Evolutionary conservation across 2,888 invertebrate species (phyloP), one percentile per base, ranked within the genome.

Genomic region (Drosophila eohydei): DNA sequence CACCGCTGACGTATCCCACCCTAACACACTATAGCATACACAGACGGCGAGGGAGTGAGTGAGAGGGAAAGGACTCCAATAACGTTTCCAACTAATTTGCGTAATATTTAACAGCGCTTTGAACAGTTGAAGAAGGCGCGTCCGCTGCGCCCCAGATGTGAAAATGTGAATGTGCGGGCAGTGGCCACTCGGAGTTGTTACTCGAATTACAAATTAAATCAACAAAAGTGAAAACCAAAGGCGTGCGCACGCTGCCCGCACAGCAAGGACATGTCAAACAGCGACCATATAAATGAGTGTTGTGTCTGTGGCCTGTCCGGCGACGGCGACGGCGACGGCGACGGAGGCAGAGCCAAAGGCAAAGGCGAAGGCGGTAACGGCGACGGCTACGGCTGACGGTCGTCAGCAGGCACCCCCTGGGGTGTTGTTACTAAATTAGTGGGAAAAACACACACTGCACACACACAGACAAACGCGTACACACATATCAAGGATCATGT

Each of bases 161-260:
- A 48, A 61, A 54, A 36, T 52, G 34, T 36, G 51, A 16, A 21
- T 14, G 32, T 48, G 58, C 59, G 63, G 63, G 59, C 60, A 71
- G 75, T 76, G 79, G 73, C 75, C 84, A 89, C 89, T 86, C 89
- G 86, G 82, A 84, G 79, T 79, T 71, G 67, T 69, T 81, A 74
- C 86, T 86, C 86, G 74, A 84, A 89, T 86, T 86, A 89, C 86
- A 89, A 86, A 89, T 89, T 87, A 87, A 88, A 87, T 89, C 89
- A 87, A 89, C 89, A 81, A 81, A 72, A 80, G 79, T 72, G 74
- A 62, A 71, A 72, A 77, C 68, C 72, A 70, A 80, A 78, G 68
- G 56, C 78, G 66, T 55, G 68, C 61, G 69, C 66, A 67, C 46
- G 28, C 48, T 58, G 50, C 59, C 40, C 56, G 66, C 41, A 50